A percentile compares a stretch with the other conserved stretches of the same genome.
These are phyloP conservation scores for Quadriops clusia DNA, from an alignment of 2,888 invertebrate genomes.

Conservation along the genomic window DNA sequence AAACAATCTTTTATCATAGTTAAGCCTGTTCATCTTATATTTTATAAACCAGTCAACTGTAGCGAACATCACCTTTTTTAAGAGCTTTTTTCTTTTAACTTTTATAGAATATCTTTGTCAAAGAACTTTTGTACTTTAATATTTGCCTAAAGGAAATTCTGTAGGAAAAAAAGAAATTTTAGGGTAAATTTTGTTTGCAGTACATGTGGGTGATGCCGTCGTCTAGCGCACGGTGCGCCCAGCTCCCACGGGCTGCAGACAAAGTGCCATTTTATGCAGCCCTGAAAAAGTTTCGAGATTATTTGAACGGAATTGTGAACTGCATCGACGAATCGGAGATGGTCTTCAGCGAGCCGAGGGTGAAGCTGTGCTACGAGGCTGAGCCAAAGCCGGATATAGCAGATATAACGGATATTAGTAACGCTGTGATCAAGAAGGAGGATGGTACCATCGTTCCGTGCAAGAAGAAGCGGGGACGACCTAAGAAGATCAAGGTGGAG, in stretches of 20 bases:
- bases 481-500: constrained; percentile 70
- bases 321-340: constrained; percentile 81
- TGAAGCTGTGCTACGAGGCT: constrained; percentile 50
- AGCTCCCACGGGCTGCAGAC: constrained; percentile 92
- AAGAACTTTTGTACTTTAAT: constrained; percentile 1
- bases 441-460: constrained; percentile 57
- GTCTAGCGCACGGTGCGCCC: constrained; percentile 92
- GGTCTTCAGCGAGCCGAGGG: constrained; percentile 64
- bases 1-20: no score
- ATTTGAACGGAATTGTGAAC: constrained; percentile 74
- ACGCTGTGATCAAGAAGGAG: constrained; percentile 43
- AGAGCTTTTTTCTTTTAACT: neutral
- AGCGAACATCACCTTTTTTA: no score
- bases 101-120: no score
- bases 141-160: no score
- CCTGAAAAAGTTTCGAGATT: constrained; percentile 89
- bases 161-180: neutral
- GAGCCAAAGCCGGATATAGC: constrained; percentile 39
- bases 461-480: constrained; percentile 83
- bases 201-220: constrained; percentile 99
- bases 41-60: no score
- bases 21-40: no score
- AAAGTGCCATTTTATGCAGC: constrained; percentile 97
- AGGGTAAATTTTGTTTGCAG: constrained; percentile 48
- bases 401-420: constrained; percentile 39